Evolutionary conservation across 2,797 vertebrate genomes (phyloP).

Genomic region (Crenichthys baileyi): DNA sequence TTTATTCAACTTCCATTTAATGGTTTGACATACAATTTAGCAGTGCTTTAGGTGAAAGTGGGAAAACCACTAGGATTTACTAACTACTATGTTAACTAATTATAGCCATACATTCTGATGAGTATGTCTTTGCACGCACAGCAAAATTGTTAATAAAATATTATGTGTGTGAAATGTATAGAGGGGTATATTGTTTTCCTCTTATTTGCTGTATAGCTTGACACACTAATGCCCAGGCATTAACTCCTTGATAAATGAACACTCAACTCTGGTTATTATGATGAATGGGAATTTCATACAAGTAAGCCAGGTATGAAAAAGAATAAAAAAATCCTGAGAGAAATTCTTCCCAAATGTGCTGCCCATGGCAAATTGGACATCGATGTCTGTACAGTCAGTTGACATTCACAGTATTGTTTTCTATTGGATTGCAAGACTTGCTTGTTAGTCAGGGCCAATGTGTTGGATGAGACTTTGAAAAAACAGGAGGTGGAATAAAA

Average conservation of each 20-base stretch:
- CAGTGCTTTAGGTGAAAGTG: neutral
- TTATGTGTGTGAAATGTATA: constrained; percentile 9
- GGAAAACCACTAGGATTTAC: neutral
- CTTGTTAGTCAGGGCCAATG: constrained; percentile 39
- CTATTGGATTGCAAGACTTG: constrained; percentile 58
- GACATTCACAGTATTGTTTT: constrained; percentile 64
- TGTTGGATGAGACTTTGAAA: constrained; percentile 14
- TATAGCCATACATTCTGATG: neutral
- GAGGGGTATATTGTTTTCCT: constrained; percentile 38
- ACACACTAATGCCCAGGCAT: constrained; percentile 56
- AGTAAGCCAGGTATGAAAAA: constrained; percentile 62
- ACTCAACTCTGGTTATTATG: constrained; percentile 82
- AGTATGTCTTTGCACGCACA: constrained; percentile 9
- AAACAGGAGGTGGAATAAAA: constrained; percentile 28
- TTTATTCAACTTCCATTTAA: neutral
- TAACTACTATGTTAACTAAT: neutral
- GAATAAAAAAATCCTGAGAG: constrained; percentile 22
- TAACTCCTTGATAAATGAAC: constrained; percentile 79
- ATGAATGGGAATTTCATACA: constrained; percentile 80
- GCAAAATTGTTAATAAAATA: constrained; percentile 23
- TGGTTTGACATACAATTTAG: neutral
- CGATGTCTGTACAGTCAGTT: constrained; percentile 59
- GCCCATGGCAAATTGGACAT: constrained; percentile 71
- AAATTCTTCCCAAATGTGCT: constrained; percentile 67
- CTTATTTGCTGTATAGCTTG: constrained; percentile 57